phyloP scores from a whole-genome alignment of 2,113 vertebrate species.

The Callipepla californica region DNA sequence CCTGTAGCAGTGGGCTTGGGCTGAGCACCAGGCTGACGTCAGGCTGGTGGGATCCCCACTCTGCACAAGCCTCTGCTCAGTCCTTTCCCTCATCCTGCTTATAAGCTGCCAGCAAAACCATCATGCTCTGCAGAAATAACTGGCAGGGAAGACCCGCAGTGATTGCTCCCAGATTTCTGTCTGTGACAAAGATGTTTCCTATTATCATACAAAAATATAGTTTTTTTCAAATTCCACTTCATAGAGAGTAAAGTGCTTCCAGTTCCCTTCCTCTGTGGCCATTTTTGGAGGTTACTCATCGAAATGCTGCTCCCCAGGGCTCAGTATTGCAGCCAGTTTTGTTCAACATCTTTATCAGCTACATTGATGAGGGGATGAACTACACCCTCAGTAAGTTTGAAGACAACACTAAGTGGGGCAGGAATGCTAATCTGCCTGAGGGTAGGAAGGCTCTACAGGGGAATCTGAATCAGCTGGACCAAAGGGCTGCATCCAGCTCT shows the following conservation, averaged over 20 bases:
- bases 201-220: background rate
- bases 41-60: fast-evolving
- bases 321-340: background rate
- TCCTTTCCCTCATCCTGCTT: background rate
- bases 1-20: background rate
- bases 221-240: background rate
- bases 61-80: fast-evolving
- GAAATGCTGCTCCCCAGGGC: background rate
- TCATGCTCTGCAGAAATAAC: fast-evolving
- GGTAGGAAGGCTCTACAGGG: background rate
- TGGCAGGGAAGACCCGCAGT: background rate
- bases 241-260: background rate
- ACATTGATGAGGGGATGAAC: background rate
- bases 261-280: background rate
- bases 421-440: background rate
- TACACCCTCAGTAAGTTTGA: background rate
- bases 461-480: background rate
- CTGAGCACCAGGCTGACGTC: background rate
- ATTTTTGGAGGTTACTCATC: background rate
- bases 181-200: background rate
- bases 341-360: background rate
- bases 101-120: background rate
- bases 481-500: background rate
- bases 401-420: background rate
- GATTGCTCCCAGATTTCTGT: constrained; percentile 34